Evolutionary conservation across 2,888 invertebrate species (phyloP), one percentile per base, ranked within the genome.

Genomic region (Eupithecia exiguata): DNA sequence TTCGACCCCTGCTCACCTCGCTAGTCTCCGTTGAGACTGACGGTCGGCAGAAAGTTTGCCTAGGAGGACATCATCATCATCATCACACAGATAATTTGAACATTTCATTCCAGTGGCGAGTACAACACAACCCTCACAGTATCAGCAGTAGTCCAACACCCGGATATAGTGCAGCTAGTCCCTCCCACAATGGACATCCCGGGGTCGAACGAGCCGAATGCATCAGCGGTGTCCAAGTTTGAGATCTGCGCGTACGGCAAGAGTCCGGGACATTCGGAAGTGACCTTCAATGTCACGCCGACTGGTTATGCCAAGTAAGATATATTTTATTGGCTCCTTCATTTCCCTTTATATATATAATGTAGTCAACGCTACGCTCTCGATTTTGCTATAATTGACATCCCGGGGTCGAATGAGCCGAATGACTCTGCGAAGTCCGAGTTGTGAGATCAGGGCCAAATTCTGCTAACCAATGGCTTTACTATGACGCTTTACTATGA

Each of bases 241-340:
- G 90, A 93, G 18, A 90, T 97, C 58, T 92, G 91, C 82, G 94
- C 96, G 0, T 91, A 95, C 69, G 97, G 96, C 21, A 92, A 95
- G 49, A 95, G 93, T 36, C 96, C 97, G 1, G 97, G 97, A 63
- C 96, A 96, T 84, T 95, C 96, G 0, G 95, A 96, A 74, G 92
- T 97, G 68, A 95, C 95, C 0, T 95, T 96, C 68, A 95, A 95
- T 81, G 93, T 95, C 38, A 95, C 95, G 0, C 95, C 96, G 1
- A 78, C 85, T 35, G 93, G 95, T 36, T 86, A 88, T 78, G 88
- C 94, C 65, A 86, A 92, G 96, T 96, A 83, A 93, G 95, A 62
- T 5, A 36, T 14, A 7, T 61, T 12, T 61, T 35, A 7, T 61
- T 12, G 7, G 2, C 58, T 61, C 5, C 4, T 61, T 10, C 16